phyloP scores from a whole-genome alignment of 2,797 vertebrate species.

The Leuciscus waleckii region DNA sequence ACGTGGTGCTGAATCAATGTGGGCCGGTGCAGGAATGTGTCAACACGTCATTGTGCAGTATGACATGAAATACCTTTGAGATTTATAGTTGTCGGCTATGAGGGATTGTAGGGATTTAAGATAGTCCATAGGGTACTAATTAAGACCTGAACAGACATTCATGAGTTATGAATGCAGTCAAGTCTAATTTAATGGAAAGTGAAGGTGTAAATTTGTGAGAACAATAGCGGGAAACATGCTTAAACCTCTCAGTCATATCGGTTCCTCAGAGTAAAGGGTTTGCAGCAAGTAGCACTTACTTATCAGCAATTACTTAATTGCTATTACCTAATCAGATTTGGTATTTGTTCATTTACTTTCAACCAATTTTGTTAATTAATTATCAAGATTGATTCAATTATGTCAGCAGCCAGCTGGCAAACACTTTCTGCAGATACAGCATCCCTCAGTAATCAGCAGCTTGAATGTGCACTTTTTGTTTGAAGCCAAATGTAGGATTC shows the following conservation, averaged over 20 bases:
- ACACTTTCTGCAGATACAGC: constrained; percentile 2
- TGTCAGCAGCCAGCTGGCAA: constrained; percentile 14
- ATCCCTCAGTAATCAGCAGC: background rate
- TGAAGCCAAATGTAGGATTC: background rate
- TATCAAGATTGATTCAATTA: background rate
- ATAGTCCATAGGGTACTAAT: background rate
- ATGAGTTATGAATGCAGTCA: background rate
- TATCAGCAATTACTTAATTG: background rate
- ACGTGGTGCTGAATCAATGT: background rate
- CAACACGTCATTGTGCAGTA: background rate
- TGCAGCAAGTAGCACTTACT: background rate
- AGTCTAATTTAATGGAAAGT: background rate
- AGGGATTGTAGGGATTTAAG: background rate
- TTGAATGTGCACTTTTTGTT: background rate
- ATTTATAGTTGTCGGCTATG: background rate
- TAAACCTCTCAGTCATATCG: background rate
- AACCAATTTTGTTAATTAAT: background rate
- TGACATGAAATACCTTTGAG: background rate
- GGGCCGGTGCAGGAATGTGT: background rate
- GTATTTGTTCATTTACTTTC: background rate
- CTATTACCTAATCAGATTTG: background rate
- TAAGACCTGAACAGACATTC: background rate
- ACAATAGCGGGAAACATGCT: background rate
- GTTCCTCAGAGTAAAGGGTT: background rate
- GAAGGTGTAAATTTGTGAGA: background rate